phyloP scores from a whole-genome alignment of 2,888 invertebrate species.

The Scaptomyza reducta region DNA sequence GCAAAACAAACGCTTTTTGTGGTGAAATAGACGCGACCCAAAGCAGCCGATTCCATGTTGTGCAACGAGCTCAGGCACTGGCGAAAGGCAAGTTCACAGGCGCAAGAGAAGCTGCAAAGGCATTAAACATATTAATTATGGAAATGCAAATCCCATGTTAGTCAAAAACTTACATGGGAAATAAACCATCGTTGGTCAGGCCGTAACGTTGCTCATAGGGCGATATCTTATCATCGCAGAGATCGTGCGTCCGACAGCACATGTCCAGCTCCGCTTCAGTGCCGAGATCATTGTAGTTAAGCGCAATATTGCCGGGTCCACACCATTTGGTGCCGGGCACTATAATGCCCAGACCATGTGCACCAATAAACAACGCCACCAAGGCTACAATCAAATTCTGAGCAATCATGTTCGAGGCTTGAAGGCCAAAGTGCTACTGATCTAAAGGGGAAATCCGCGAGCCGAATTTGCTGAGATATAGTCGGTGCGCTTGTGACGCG shows the following conservation, averaged over 20 bases:
- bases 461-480: neutral
- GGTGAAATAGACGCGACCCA: conserved; percentile 75
- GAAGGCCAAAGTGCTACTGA: conserved; percentile 45
- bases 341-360: conserved; percentile 39
- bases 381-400: conserved; percentile 18
- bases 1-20: conserved; percentile 67
- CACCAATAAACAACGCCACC: conserved; percentile 17
- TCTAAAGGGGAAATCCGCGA: conserved; percentile 8
- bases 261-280: conserved; percentile 87
- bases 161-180: conserved; percentile 64
- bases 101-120: conserved; percentile 66
- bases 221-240: conserved; percentile 78
- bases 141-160: neutral
- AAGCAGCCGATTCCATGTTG: conserved; percentile 58
- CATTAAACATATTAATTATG: neutral
- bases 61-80: conserved; percentile 66
- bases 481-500: conserved; percentile 15
- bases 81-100: conserved; percentile 72
- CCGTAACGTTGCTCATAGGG: conserved; percentile 52
- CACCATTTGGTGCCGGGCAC: conserved; percentile 94
- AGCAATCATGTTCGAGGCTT: conserved; percentile 40
- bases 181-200: conserved; percentile 49
- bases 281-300: conserved; percentile 88
- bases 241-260: conserved; percentile 94
- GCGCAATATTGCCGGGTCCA: conserved; percentile 93